A percentile compares a stretch with the other conserved stretches of the same genome.
Conservation (phyloP, 2,113 vertebrate genomes). For the Prionailurus bengalensis region DNA sequence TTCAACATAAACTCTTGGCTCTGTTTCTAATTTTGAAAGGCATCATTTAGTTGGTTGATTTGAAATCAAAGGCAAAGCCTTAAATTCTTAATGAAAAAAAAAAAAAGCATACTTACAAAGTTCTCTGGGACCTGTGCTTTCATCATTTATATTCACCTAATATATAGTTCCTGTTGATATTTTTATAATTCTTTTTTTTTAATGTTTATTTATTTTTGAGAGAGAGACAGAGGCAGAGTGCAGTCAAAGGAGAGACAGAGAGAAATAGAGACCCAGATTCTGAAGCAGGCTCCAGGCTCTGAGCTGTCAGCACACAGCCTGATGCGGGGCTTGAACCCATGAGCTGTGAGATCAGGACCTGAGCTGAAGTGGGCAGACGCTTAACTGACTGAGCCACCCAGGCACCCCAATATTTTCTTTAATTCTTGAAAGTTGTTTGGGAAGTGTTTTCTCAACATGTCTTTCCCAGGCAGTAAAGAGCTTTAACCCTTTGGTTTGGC, state of each 20-base stretch:
- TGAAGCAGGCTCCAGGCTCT: too few species aligned
- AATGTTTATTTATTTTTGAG: too few species aligned
- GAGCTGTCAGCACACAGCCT: too few species aligned
- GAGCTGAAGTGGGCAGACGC: too few species aligned
- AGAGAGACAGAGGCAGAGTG: too few species aligned
- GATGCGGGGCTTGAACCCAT: too few species aligned
- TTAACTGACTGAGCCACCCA: too few species aligned
- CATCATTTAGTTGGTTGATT: background rate
- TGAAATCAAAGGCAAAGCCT: background rate
- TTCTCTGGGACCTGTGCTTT: background rate
- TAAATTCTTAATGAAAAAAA: background rate
- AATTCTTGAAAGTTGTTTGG: background rate
- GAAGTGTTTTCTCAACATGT: background rate
- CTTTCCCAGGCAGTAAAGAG: background rate
- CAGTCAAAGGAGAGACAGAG: too few species aligned
- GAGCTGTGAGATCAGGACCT: too few species aligned
- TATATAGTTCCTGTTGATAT: background rate
- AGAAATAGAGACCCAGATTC: too few species aligned
- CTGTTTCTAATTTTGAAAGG: constrained; percentile 40
- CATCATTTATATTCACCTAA: background rate
- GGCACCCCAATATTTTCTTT: background rate
- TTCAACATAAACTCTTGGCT: background rate
- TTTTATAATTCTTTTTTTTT: background rate
- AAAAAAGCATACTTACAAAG: background rate
- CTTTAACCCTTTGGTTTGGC: background rate